A percentile compares a stretch with the other conserved stretches of the same genome.
These are phyloP conservation scores for Temnothorax nylanderi DNA, from an alignment of 1,140 invertebrate species.

Conservation along the genomic window DNA sequence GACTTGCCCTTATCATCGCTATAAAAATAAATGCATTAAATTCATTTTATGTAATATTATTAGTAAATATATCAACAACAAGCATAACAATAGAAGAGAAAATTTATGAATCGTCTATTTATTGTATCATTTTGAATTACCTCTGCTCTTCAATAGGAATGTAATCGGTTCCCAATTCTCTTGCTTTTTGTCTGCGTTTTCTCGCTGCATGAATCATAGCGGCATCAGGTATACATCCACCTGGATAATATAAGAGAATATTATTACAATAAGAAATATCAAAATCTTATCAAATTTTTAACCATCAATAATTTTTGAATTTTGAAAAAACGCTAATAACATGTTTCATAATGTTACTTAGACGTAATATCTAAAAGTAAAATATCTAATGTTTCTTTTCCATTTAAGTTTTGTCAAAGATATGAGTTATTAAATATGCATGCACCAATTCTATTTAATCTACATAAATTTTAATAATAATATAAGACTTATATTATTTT, in stretches of 20 bases:
- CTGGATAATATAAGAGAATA: slow-evolving; percentile 77
- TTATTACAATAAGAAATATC: background rate
- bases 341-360: background rate
- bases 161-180: slow-evolving; percentile 92
- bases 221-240: slow-evolving; percentile 97
- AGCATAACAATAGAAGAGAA: background rate
- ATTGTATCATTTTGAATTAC: slow-evolving; percentile 66
- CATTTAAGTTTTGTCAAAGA: background rate
- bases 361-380: slow-evolving; percentile 5
- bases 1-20: slow-evolving; percentile 85
- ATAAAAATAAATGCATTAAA: background rate
- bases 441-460: slow-evolving; percentile 24
- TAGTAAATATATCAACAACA: slow-evolving; percentile 1
- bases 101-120: slow-evolving; percentile 6
- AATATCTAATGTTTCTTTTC: background rate
- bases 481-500: background rate
- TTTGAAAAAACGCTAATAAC: background rate
- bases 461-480: slow-evolving; percentile 12
- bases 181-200: slow-evolving; percentile 95
- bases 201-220: slow-evolving; percentile 97
- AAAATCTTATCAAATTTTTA: background rate
- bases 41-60: background rate
- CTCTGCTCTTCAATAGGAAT: slow-evolving; percentile 91
- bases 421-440: background rate
- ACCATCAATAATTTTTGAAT: background rate